Evolutionary conservation across 2,797 vertebrate genomes (phyloP).

Genomic region (Xerus rutilus): DNA sequence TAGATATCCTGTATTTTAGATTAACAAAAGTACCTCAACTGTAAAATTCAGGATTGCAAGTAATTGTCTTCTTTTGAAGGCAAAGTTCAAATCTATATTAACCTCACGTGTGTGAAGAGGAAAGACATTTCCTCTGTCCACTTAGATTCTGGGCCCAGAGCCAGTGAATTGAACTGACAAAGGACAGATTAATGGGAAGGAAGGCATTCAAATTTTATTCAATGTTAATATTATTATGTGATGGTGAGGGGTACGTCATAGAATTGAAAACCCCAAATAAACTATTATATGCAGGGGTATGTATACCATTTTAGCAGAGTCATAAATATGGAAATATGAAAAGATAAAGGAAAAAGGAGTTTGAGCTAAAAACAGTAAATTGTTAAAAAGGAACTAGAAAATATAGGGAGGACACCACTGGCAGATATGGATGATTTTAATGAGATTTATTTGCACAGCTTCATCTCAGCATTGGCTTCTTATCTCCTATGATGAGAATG

Average conservation of each 20-base stretch:
- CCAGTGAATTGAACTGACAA: neutral
- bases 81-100: neutral
- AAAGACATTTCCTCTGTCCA: neutral
- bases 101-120: neutral
- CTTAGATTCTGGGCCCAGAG: neutral
- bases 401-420: neutral
- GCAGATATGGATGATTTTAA: neutral
- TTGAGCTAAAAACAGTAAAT: neutral
- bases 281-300: neutral
- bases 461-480: neutral
- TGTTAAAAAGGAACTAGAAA: neutral
- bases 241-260: neutral
- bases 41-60: neutral
- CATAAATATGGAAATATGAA: neutral
- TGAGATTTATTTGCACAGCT: constrained; percentile 16
- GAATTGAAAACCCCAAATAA: neutral
- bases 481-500: neutral
- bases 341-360: neutral
- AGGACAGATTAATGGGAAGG: neutral
- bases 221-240: neutral
- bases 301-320: constrained; percentile 36
- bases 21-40: neutral
- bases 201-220: neutral
- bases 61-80: neutral
- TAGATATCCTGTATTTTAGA: neutral